These are phyloP conservation scores for Lepus americanus DNA, from an alignment of 2,113 vertebrate species.

Conservation along the genomic window DNA sequence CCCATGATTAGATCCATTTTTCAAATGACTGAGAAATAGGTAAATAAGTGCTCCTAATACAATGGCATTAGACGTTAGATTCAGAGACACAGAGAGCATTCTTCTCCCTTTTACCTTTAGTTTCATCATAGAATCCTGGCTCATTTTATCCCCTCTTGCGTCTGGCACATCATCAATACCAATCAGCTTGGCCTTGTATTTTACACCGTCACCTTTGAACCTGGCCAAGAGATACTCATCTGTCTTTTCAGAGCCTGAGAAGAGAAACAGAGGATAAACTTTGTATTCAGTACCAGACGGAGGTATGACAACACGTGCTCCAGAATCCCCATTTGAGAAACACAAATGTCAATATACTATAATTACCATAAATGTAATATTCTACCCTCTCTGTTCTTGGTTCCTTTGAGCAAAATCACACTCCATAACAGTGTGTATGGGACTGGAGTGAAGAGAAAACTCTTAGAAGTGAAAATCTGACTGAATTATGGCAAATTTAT, in stretches of 20 bases:
- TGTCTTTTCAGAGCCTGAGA: conserved; percentile 93
- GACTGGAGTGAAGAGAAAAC: neutral
- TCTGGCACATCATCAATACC: conserved; percentile 96
- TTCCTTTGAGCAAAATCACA: neutral
- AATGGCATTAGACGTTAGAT: neutral
- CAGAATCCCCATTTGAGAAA: neutral
- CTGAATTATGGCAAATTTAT: neutral
- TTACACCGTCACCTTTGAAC: conserved; percentile 97
- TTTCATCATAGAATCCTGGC: conserved; percentile 99
- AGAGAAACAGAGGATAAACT: conserved; percentile 24
- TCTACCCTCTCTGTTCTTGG: neutral
- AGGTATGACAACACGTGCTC: neutral
- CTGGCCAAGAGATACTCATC: conserved; percentile 95
- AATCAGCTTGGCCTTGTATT: conserved; percentile 97
- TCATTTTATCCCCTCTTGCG: conserved; percentile 98
- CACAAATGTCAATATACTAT: neutral
- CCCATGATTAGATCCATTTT: neutral
- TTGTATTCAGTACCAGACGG: conserved; percentile 19
- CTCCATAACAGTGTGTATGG: neutral
- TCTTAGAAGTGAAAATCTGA: neutral
- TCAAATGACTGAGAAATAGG: neutral
- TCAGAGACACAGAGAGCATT: neutral
- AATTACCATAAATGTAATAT: neutral
- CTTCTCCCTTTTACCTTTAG: conserved; percentile 91
- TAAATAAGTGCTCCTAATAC: neutral